These are phyloP conservation scores for Dysmachus trigonus DNA, from an alignment of 2,888 invertebrate species.

Conservation along the genomic window DNA sequence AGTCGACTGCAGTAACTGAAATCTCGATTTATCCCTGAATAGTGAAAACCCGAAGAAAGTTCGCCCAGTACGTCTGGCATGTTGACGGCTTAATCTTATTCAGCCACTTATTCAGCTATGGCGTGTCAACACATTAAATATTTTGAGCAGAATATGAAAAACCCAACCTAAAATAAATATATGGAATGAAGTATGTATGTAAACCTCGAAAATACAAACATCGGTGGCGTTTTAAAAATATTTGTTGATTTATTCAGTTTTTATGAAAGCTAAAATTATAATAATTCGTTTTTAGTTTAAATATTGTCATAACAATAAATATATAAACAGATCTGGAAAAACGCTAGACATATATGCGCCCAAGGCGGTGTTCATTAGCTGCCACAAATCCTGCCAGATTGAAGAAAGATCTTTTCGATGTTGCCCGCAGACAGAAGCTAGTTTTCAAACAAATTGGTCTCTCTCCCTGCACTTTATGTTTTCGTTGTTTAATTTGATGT, in stretches of 20 bases:
- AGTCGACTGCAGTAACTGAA: too few species aligned
- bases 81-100: too few species aligned
- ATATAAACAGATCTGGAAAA: conserved; percentile 36
- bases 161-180: too few species aligned
- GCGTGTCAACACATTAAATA: too few species aligned
- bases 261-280: conserved; percentile 40
- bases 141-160: too few species aligned
- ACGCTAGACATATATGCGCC: conserved; percentile 2
- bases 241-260: conserved; percentile 23
- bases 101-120: too few species aligned
- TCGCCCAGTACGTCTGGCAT: too few species aligned
- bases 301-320: conserved; percentile 25
- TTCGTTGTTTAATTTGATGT: neutral
- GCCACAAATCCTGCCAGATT: neutral
- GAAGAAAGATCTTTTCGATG: neutral
- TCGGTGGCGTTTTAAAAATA: conserved; percentile 27
- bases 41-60: too few species aligned
- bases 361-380: neutral
- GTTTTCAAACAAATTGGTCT: neutral
- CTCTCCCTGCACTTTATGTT: neutral
- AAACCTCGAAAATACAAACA: too few species aligned
- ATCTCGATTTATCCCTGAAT: too few species aligned
- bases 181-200: too few species aligned
- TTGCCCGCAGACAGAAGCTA: neutral
- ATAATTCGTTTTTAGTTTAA: conserved; percentile 27